A percentile compares a stretch with the other conserved stretches of the same genome.
These are phyloP conservation scores for Boloria euphrosyne DNA, from an alignment of 2,888 invertebrate genomes.

Conservation along the genomic window DNA sequence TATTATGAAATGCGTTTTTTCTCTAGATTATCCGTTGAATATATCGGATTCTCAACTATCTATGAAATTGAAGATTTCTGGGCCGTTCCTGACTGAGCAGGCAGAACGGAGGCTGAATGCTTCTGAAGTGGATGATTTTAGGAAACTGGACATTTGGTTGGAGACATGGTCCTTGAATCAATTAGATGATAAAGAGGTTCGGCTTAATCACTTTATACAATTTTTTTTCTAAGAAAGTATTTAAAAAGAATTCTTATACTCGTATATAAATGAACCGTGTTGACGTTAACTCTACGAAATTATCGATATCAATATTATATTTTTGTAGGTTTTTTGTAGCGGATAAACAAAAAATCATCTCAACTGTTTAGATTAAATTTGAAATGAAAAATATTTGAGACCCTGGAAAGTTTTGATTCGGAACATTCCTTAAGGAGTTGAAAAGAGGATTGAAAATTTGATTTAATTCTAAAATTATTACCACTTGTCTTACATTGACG, in stretches of 20 bases:
- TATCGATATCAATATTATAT: too few relatives aligned
- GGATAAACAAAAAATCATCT: too few relatives aligned
- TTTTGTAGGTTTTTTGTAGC: too few relatives aligned
- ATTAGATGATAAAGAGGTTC: conserved; percentile 15
- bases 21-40: conserved; percentile 56
- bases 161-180: conserved; percentile 47
- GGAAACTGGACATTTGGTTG: conserved; percentile 61
- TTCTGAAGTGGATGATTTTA: conserved; percentile 45
- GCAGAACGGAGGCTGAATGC: conserved; percentile 57
- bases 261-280: background rate
- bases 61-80: conserved; percentile 56
- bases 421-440: too few relatives aligned
- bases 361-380: too few relatives aligned
- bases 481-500: too few relatives aligned
- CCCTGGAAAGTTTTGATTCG: too few relatives aligned
- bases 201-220: background rate
- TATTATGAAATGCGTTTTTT: background rate
- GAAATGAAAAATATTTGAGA: too few relatives aligned
- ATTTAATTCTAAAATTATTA: too few relatives aligned
- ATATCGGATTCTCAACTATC: conserved; percentile 47
- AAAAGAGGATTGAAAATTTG: too few relatives aligned
- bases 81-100: conserved; percentile 70
- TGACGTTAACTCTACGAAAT: background rate
- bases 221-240: background rate
- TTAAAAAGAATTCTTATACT: background rate